A percentile compares a stretch with the other conserved stretches of the same genome.
Conservation (phyloP, 2,888 invertebrate species). For the Beris chalybata region DNA sequence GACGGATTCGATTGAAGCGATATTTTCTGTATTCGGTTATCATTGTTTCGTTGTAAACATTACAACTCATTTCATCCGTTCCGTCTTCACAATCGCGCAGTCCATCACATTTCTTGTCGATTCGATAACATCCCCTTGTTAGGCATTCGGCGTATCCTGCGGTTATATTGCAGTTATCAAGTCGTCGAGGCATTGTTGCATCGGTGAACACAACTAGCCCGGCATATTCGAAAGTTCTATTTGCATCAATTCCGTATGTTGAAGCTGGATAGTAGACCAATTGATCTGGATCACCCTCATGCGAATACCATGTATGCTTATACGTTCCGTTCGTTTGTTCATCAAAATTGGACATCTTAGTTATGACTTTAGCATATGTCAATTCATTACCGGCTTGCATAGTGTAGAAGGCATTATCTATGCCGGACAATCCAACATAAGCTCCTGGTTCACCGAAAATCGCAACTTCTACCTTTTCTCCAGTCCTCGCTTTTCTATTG, state of each 20-base stretch:
- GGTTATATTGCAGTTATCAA: slow-evolving; percentile 70
- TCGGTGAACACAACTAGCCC: slow-evolving; percentile 91
- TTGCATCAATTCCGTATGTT: slow-evolving; percentile 90
- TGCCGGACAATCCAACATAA: slow-evolving; percentile 88
- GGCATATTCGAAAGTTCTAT: slow-evolving; percentile 88
- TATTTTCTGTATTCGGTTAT: slow-evolving; percentile 73
- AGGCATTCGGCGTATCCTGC: slow-evolving; percentile 79
- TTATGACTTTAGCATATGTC: slow-evolving; percentile 81
- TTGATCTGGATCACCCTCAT: slow-evolving; percentile 82
- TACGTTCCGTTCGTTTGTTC: slow-evolving; percentile 84
- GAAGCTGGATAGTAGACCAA: slow-evolving; percentile 85
- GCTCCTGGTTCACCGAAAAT: slow-evolving; percentile 93
- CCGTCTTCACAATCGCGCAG: slow-evolving; percentile 78
- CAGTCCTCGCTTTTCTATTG: slow-evolving; percentile 90
- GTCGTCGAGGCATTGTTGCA: slow-evolving; percentile 72
- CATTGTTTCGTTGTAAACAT: slow-evolving; percentile 67
- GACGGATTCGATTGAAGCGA: slow-evolving; percentile 83
- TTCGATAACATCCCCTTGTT: slow-evolving; percentile 76
- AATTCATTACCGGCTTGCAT: slow-evolving; percentile 94
- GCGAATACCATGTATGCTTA: slow-evolving; percentile 80
- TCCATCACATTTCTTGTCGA: slow-evolving; percentile 78
- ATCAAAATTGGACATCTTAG: slow-evolving; percentile 86
- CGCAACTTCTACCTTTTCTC: slow-evolving; percentile 90
- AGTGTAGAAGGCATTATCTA: slow-evolving; percentile 85
- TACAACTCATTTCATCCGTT: slow-evolving; percentile 81